These are phyloP conservation scores for Schizotus pectinicornis DNA, from an alignment of 2,888 invertebrate species.

Conservation along the genomic window DNA sequence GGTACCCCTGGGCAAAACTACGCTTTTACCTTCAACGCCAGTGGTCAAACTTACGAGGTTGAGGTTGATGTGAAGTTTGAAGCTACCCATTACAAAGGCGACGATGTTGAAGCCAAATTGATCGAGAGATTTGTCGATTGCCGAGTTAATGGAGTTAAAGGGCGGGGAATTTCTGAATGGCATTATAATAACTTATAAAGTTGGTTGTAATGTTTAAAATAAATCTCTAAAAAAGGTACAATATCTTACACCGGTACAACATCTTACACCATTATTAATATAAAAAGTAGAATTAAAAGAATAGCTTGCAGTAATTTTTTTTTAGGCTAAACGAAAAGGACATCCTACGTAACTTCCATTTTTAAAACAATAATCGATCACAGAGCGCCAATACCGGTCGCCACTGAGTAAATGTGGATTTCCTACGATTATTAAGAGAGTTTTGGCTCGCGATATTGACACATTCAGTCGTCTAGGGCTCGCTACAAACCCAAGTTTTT, in stretches of 20 bases:
- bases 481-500: constrained; percentile 74
- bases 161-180: constrained; percentile 76
- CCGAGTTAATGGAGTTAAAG: constrained; percentile 67
- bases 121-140: constrained; percentile 66
- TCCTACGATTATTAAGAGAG: constrained; percentile 81
- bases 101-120: constrained; percentile 72
- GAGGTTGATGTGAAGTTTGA: constrained; percentile 64
- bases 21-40: constrained; percentile 68
- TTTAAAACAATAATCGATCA: constrained; percentile 68
- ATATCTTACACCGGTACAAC: no score
- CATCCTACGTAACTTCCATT: constrained; percentile 75
- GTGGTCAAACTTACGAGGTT: constrained; percentile 63
- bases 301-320: not conserved
- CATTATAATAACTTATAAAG: constrained; percentile 64
- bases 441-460: constrained; percentile 83
- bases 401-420: constrained; percentile 74
- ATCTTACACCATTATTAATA: not conserved
- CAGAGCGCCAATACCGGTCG: constrained; percentile 73
- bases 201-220: not conserved
- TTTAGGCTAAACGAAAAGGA: constrained; percentile 48
- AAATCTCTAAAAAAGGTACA: not conserved
- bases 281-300: constrained; percentile 9
- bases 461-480: constrained; percentile 87
- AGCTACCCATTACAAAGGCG: constrained; percentile 69
- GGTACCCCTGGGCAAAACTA: constrained; percentile 69